phyloP scores from a whole-genome alignment of 2,113 vertebrate genomes.

The Donacobius atricapilla region DNA sequence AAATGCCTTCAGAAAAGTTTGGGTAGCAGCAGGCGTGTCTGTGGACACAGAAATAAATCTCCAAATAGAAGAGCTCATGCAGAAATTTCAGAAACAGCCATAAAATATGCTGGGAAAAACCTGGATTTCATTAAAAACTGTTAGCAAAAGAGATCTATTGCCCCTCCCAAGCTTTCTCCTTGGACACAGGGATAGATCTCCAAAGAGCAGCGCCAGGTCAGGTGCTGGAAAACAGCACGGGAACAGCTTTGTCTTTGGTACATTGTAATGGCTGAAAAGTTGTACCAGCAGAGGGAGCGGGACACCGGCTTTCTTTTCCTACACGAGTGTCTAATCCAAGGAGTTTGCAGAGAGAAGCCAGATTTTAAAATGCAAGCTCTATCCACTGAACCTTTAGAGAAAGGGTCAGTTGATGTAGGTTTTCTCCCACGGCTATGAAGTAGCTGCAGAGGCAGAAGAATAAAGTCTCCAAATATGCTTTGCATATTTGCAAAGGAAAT shows the following conservation, averaged over 20 bases:
- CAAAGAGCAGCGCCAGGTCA: background rate
- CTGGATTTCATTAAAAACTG: background rate
- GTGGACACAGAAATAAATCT: background rate
- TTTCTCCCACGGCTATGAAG: background rate
- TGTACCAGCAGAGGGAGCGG: constrained; percentile 61
- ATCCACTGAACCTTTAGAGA: background rate
- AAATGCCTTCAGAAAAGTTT: background rate
- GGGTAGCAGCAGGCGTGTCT: background rate
- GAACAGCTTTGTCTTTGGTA: background rate
- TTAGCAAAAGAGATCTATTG: background rate
- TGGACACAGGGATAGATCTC: background rate
- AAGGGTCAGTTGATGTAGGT: background rate
- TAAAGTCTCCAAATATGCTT: background rate
- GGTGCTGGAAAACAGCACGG: fast-evolving
- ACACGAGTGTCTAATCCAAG: background rate
- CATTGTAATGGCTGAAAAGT: background rate
- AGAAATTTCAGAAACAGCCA: background rate
- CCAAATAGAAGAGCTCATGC: background rate
- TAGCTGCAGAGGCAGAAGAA: background rate
- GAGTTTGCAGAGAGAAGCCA: background rate
- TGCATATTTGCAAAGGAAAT: background rate
- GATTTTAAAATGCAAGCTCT: background rate
- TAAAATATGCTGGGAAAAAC: background rate
- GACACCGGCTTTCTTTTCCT: constrained; percentile 13
- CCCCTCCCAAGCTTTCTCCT: background rate